phyloP scores from a whole-genome alignment of 2,888 invertebrate species.

The Stramonita haemastoma region DNA sequence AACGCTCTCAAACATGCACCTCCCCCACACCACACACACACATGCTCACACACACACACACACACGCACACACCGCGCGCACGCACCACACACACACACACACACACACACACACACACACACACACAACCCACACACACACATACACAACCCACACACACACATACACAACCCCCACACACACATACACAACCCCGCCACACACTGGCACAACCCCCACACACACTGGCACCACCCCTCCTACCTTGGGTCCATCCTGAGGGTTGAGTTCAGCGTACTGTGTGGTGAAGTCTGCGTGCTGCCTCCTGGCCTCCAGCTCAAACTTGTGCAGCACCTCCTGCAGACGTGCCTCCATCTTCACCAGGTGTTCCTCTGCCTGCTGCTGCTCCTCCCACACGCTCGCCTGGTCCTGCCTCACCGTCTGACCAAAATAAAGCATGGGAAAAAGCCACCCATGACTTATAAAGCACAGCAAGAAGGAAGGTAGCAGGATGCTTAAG shows the following conservation, averaged over 20 bases:
- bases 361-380: slow-evolving; percentile 55
- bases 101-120: no score
- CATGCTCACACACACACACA: neutral
- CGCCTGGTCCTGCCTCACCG: neutral
- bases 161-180: neutral
- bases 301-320: slow-evolving; percentile 60
- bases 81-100: no score
- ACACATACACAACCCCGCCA: neutral
- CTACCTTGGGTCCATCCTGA: slow-evolving; percentile 59
- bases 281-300: slow-evolving; percentile 55
- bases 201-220: neutral
- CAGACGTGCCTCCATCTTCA: slow-evolving; percentile 64
- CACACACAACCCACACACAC: no score
- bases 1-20: no score
- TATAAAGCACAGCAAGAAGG: no score
- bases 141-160: no score
- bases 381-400: slow-evolving; percentile 31
- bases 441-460: neutral
- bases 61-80: neutral
- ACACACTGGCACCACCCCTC: no score
- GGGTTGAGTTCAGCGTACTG: slow-evolving; percentile 55
- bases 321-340: slow-evolving; percentile 66
- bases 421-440: slow-evolving; percentile 4
- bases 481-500: no score
- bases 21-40: neutral